phyloP scores from a whole-genome alignment of 1,140 invertebrate genomes.

The Philotrypesis tridentata region DNA sequence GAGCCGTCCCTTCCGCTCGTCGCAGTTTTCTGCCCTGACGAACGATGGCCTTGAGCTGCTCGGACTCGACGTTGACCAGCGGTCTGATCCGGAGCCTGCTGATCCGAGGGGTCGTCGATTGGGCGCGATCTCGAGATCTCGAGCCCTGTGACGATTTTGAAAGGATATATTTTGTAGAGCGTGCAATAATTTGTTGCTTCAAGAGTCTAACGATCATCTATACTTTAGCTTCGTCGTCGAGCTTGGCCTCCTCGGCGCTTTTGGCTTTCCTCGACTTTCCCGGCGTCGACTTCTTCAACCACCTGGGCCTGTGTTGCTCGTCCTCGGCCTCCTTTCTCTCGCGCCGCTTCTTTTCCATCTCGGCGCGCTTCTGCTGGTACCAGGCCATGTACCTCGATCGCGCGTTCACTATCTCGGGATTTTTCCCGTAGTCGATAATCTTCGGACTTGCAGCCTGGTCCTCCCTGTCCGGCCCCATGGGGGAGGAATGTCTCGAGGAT shows the following conservation, averaged over 20 bases:
- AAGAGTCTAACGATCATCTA: no score
- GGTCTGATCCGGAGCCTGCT: conserved; percentile 60
- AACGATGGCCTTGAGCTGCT: conserved; percentile 70
- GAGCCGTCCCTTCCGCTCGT: conserved; percentile 57
- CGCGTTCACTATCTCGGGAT: conserved; percentile 54
- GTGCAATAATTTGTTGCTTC: no score
- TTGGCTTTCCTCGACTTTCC: conserved; percentile 52
- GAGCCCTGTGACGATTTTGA: neutral
- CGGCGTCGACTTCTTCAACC: conserved; percentile 57
- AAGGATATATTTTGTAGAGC: neutral
- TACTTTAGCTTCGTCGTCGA: neutral
- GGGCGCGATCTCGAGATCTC: conserved; percentile 22
- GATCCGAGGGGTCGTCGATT: conserved; percentile 27
- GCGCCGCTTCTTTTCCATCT: conserved; percentile 61
- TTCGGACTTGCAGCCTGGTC: neutral
- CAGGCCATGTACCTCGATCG: conserved; percentile 76
- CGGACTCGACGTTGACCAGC: conserved; percentile 69
- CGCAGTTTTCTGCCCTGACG: conserved; percentile 68
- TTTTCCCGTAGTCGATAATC: conserved; percentile 43
- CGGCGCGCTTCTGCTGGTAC: conserved; percentile 71
- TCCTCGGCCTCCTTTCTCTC: conserved; percentile 61
- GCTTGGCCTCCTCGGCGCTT: conserved; percentile 36
- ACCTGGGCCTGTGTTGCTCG: conserved; percentile 61
- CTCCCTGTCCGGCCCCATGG: neutral
- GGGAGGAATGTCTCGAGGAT: neutral